phyloP scores from a whole-genome alignment of 2,797 vertebrate genomes.

The Melanotaenia pygmaea region DNA sequence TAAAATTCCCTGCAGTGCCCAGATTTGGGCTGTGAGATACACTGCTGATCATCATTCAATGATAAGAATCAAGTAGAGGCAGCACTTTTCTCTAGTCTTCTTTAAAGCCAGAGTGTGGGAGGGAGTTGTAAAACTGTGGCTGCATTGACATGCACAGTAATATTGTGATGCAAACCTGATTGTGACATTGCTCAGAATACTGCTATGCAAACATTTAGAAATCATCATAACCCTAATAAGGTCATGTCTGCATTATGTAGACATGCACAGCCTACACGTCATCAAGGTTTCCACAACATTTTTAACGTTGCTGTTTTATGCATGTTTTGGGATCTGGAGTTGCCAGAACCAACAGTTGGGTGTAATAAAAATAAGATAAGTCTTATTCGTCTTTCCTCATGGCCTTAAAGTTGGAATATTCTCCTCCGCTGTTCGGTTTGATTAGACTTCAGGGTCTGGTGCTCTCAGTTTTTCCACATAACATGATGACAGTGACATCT shows the following conservation, averaged over 20 bases:
- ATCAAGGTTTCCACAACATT: neutral
- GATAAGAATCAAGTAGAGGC: slow-evolving; percentile 32
- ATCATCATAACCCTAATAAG: neutral
- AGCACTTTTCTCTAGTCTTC: slow-evolving; percentile 10
- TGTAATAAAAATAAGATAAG: too few relatives aligned
- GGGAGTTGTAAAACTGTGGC: neutral
- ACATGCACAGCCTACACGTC: neutral
- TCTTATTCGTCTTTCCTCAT: too few relatives aligned
- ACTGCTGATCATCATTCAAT: slow-evolving; percentile 31
- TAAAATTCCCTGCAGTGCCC: slow-evolving; percentile 24
- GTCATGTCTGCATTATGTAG: neutral
- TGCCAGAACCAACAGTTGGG: neutral
- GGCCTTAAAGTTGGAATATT: too few relatives aligned
- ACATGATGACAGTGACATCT: too few relatives aligned
- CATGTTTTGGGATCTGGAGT: neutral
- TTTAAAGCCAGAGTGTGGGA: slow-evolving; percentile 5
- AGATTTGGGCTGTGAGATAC: slow-evolving; percentile 18
- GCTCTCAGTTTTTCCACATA: too few relatives aligned
- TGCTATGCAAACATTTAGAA: neutral
- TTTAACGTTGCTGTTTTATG: neutral
- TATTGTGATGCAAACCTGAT: neutral
- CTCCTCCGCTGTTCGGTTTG: too few relatives aligned
- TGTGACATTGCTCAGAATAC: neutral
- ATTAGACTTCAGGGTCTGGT: too few relatives aligned
- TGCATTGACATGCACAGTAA: neutral